Evolutionary conservation across 2,113 vertebrate genomes (phyloP), one percentile per base, ranked within the genome.

Genomic region (Leucoraja erinaceus): DNA sequence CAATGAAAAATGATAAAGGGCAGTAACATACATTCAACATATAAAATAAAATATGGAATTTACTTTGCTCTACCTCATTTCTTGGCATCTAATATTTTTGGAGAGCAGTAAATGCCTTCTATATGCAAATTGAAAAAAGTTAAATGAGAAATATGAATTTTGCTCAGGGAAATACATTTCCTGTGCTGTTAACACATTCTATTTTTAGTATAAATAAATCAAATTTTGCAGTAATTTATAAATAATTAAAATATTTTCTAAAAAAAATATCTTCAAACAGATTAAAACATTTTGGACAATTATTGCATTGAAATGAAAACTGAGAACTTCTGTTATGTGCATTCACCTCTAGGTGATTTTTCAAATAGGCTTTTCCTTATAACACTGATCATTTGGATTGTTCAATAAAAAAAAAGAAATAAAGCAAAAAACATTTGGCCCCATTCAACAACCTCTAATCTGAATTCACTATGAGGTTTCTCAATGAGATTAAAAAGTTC

Each of bases 191-290:
- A 47, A 54, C 66, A 25, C 33, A 33, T 91, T 47, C 66, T 91
- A 74, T 22, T 91, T 91, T 91, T 91, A 91, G 33, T 72, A 91
- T 72, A 91, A 74, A 91, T 91, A 31, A 91, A 72, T 47, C 22
- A 47, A 9, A 38, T 72, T 91, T 90, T 33, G 31, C 63, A 22
- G 4, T 47, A 72, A 70, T 91, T 74, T 91, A 70, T 20, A 91
- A 90, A 90, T 47, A 91, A 72, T 74, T 91, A 72, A 91, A 70
- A 91, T 91, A 91, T 38, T 91, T 91, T 54, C 33, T 91, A 91
- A 72, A 31, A 90, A 90, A 91, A 33, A 72, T n/a, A 91, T 72
- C 54, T 91, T 91, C 33, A 91, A 70, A 54, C 20, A 72, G 22
- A 61, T 0, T 28, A 12, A 31, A 47, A 74, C 6, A 47, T 91